Conservation (phyloP, 2,888 invertebrate species). For the Leptinotarsa haldemani region DNA sequence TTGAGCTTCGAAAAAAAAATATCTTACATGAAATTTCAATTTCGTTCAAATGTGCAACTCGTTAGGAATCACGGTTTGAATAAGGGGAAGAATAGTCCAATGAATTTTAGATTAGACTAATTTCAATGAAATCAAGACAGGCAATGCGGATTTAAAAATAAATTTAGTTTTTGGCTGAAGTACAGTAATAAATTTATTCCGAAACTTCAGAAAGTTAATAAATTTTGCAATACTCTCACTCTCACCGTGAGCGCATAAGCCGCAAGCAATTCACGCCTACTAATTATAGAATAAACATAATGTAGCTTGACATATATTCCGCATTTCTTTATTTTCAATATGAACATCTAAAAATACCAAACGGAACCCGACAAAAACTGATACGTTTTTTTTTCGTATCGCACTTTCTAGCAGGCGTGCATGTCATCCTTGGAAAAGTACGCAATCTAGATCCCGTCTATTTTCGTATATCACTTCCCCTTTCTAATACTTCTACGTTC, state of each 20-base stretch:
- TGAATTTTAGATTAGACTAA: too few relatives aligned
- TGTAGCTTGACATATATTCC: not conserved
- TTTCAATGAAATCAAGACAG: too few relatives aligned
- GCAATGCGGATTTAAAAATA: too few relatives aligned
- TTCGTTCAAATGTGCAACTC: too few relatives aligned
- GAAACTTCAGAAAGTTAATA: not conserved
- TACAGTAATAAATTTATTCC: not conserved
- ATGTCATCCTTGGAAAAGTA: constrained; percentile 42
- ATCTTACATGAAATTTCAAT: too few relatives aligned
- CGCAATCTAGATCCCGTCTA: constrained; percentile 45
- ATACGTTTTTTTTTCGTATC: constrained; percentile 22
- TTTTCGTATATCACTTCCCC: constrained; percentile 51
- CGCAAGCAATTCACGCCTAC: not conserved
- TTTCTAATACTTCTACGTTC: constrained; percentile 29
- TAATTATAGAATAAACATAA: constrained; percentile 12
- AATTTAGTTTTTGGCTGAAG: not conserved
- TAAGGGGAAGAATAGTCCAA: too few relatives aligned
- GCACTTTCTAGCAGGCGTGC: constrained; percentile 24
- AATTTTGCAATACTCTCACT: not conserved
- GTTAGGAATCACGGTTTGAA: too few relatives aligned
- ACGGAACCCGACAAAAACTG: constrained; percentile 26
- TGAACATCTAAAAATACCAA: constrained; percentile 19
- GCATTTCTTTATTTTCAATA: constrained; percentile 22
- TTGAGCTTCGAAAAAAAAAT: too few relatives aligned
- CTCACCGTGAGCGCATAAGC: not conserved